phyloP scores from a whole-genome alignment of 2,797 vertebrate genomes.

The Apogon hyalosoma region DNA sequence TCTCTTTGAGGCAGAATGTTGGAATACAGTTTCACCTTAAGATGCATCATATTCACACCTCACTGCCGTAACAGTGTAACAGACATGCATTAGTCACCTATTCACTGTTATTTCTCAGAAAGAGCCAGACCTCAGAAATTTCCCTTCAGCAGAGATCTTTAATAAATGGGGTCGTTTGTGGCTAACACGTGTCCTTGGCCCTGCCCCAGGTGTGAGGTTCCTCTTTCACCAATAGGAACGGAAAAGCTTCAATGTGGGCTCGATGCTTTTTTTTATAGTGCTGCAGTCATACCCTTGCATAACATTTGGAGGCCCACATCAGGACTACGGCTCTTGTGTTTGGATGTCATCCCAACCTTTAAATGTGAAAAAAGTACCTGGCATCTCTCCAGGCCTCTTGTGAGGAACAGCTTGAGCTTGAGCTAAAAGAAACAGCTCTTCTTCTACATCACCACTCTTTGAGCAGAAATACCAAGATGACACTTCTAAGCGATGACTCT shows the following conservation, averaged over 20 bases:
- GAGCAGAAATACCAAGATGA: constrained; percentile 33
- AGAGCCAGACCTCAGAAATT: constrained; percentile 55
- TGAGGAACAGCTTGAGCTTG: constrained; percentile 52
- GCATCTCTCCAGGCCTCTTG: constrained; percentile 60
- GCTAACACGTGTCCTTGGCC: constrained; percentile 67
- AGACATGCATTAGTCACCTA: constrained; percentile 45
- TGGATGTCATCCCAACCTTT: constrained; percentile 75
- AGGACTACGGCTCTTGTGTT: constrained; percentile 70
- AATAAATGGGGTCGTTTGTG: constrained; percentile 50
- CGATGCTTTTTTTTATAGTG: constrained; percentile 51
- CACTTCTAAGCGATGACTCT: constrained; percentile 31
- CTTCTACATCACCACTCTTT: constrained; percentile 41
- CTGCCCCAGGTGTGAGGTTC: constrained; percentile 60
- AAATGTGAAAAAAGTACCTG: constrained; percentile 71
- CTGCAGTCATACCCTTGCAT: constrained; percentile 75
- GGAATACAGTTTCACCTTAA: constrained; percentile 41
- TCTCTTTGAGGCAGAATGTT: constrained; percentile 22
- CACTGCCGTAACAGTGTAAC: constrained; percentile 20
- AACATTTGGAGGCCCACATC: constrained; percentile 74
- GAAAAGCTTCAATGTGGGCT: constrained; percentile 61
- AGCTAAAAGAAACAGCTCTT: constrained; percentile 24
- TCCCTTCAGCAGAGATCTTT: constrained; percentile 56
- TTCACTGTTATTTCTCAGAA: constrained; percentile 47
- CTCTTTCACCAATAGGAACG: constrained; percentile 61
- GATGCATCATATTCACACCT: constrained; percentile 32